Percentiles rank a stretch among this genome's conserved stretches.
Evolutionary conservation across 2,113 vertebrate genomes (phyloP).

Genomic region (Speoplatyrhinus poulsoni): DNA sequence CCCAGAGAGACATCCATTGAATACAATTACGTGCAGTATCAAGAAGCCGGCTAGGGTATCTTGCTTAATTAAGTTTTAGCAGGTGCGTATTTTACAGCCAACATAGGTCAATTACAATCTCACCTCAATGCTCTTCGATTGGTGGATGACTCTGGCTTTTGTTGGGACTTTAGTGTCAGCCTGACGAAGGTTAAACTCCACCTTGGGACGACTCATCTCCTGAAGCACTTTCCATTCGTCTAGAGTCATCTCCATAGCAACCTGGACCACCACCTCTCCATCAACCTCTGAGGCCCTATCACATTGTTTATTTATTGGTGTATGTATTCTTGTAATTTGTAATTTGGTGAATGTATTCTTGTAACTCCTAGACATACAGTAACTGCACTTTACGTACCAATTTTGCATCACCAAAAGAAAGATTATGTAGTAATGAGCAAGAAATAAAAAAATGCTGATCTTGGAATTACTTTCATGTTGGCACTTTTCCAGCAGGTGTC

Average conservation of each 20-base stretch:
- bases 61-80: neutral
- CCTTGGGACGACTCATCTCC: constrained; percentile 84
- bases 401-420: no score
- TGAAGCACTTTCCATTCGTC: constrained; percentile 96
- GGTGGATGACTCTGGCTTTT: constrained; percentile 93
- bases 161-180: constrained; percentile 85
- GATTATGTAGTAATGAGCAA: no score
- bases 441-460: no score
- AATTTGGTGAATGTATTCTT: no score
- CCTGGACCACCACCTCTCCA: constrained; percentile 78
- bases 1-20: neutral
- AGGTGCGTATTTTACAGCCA: neutral
- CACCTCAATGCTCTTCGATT: constrained; percentile 86
- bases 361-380: neutral
- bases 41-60: neutral
- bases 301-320: neutral
- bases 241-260: constrained; percentile 90
- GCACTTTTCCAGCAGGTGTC: no score
- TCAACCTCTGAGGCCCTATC: constrained; percentile 48
- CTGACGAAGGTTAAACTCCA: constrained; percentile 93
- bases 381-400: constrained; percentile 8
- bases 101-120: constrained; percentile 30
- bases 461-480: no score
- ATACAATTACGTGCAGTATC: neutral
- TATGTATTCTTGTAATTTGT: no score